phyloP scores from a whole-genome alignment of 2,888 invertebrate species.

The Resseliella maxima region DNA sequence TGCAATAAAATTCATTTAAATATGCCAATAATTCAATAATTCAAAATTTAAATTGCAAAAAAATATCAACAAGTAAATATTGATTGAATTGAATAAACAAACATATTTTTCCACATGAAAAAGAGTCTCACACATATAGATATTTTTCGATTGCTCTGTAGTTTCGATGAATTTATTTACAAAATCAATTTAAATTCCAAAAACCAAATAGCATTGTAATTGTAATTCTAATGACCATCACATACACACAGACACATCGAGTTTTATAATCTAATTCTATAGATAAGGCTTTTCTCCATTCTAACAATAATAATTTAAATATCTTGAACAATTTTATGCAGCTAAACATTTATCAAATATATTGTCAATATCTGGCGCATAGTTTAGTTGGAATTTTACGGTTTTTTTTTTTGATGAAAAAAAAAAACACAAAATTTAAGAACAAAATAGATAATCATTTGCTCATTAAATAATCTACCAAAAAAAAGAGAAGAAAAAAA shows the following conservation, averaged over 20 bases:
- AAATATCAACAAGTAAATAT: neutral
- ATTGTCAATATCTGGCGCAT: neutral
- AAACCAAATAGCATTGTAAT: neutral
- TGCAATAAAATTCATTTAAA: neutral
- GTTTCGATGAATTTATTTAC: constrained; percentile 4
- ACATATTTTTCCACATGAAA: neutral
- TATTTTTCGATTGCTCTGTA: constrained; percentile 48
- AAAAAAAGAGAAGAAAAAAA: too few relatives aligned
- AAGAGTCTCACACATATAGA: neutral
- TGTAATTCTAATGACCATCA: neutral
- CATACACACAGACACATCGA: neutral
- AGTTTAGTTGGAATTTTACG: neutral
- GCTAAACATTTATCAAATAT: neutral
- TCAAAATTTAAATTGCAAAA: neutral
- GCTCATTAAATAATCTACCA: neutral
- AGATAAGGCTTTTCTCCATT: neutral
- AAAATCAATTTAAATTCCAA: neutral
- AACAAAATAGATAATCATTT: neutral
- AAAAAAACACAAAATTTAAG: neutral
- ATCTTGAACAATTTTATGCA: neutral
- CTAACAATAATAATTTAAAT: neutral
- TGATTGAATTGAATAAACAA: neutral
- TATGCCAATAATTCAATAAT: neutral
- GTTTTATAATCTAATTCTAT: neutral
- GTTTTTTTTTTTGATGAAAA: too few relatives aligned